A percentile compares a stretch with the other conserved stretches of the same genome.
phyloP scores from a whole-genome alignment of 2,888 invertebrate genomes.

The Mycogona germanica region DNA sequence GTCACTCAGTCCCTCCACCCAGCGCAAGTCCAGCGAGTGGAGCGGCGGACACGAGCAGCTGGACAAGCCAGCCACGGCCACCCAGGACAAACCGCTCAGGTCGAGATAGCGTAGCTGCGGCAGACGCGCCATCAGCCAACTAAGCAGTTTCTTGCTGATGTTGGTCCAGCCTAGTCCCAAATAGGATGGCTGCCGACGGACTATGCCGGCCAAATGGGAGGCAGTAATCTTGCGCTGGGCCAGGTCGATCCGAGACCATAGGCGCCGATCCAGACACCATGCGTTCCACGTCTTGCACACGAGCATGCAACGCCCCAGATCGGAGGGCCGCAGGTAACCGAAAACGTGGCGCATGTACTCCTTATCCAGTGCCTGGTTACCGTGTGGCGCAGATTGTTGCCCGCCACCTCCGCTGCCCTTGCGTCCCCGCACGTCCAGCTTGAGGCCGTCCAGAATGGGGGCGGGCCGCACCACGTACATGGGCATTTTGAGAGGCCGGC shows the following conservation, averaged over 20 bases:
- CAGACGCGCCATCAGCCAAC: conserved; percentile 77
- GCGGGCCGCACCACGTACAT: conserved; percentile 27
- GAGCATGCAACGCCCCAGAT: conserved; percentile 48
- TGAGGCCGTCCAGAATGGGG: conserved; percentile 20
- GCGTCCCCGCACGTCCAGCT: conserved; percentile 16
- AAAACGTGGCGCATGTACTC: conserved; percentile 37
- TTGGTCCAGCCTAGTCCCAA: conserved; percentile 82
- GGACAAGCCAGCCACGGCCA: conserved; percentile 62
- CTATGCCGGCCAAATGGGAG: conserved; percentile 64
- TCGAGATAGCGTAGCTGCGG: conserved; percentile 70
- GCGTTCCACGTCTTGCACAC: conserved; percentile 86
- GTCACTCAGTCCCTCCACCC: conserved; percentile 74
- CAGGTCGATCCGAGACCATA: conserved; percentile 79
- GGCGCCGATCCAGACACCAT: conserved; percentile 62
- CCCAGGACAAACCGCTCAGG: conserved; percentile 54
- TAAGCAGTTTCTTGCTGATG: conserved; percentile 73
- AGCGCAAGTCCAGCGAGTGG: conserved; percentile 61
- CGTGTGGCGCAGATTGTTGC: conserved; percentile 17
- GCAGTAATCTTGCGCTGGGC: conserved; percentile 45
- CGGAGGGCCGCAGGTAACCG: conserved; percentile 31
- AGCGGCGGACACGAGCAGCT: conserved; percentile 69
- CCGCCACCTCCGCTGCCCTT: too few species aligned
- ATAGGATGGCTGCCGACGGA: conserved; percentile 71
- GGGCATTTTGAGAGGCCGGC: conserved; percentile 18
- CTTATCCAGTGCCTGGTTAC: conserved; percentile 27